Evolutionary conservation across 1,140 invertebrate species (phyloP), one percentile per base, ranked within the genome.

Genomic region (Lepidurus packardi): DNA sequence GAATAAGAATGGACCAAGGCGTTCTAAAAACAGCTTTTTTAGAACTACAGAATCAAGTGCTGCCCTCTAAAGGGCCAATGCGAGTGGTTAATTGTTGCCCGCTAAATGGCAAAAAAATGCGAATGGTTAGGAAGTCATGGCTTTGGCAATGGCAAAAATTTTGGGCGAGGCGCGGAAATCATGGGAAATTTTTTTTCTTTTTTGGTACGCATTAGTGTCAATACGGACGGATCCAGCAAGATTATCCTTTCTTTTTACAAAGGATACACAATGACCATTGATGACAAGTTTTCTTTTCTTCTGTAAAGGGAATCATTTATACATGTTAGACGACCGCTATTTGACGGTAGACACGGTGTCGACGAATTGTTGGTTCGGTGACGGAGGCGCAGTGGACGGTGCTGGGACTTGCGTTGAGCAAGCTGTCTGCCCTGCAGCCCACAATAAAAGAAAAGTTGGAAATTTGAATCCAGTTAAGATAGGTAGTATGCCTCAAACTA

Each of bases 351-450:
- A 65, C 53, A 9, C 53, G 53, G 21, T 65, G 53, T 65, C 53
- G 53, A 65, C 53, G 53, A 65, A 65, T 65, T 65, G 53, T 65
- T 21, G 53, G 53, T 65, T 65, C 53, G 16, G 53, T 65, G 53
- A 65, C 53, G 53, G 53, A 21, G 13, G 53, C 8, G 3, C 53
- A 65, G 53, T 65, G 53, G 53, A 21, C 53, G 53, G 21, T 65
- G 53, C 21, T 65, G 16, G 53, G 21, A 65, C 21, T 65, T 65
- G 53, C 53, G 53, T 21, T 65, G 53, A 21, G 21, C 21, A 65
- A 65, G 21, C 53, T 65, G 53, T 65, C 21, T 65, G 53, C 21
- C 53, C 53, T 65, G 21, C 7, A n/a, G 13, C 21, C 21, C 5
- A 47, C 45, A 65, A 7, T 7, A 65, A 65, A 65, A 65, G 21